Percentiles rank a stretch among this genome's conserved stretches.
phyloP scores from a whole-genome alignment of 1,140 invertebrate genomes.

The Pseudomyrmex pallidus region DNA sequence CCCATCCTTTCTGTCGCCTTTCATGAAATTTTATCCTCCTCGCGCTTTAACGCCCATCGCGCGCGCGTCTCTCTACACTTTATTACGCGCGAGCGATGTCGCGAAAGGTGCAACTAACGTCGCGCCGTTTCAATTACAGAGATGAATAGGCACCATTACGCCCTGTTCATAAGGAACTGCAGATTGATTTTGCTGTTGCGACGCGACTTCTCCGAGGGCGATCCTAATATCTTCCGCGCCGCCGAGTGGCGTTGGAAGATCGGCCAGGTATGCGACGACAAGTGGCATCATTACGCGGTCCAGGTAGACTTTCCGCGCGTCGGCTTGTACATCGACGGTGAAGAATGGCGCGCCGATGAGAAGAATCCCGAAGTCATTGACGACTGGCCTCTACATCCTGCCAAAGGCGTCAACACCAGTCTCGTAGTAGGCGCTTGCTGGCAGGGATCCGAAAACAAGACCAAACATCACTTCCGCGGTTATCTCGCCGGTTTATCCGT shows the following conservation, averaged over 20 bases:
- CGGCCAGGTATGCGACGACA: conserved; percentile 96
- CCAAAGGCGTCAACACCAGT: conserved; percentile 96
- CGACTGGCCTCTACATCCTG: conserved; percentile 99
- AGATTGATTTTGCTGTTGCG: conserved; percentile 96
- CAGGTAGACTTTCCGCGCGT: conserved; percentile 96
- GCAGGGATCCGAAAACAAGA: conserved; percentile 96
- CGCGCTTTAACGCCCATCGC: conserved; percentile 24
- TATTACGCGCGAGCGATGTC: conserved; percentile 25
- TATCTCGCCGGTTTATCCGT: conserved; percentile 95
- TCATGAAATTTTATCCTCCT: background rate
- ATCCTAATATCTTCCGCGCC: conserved; percentile 97
- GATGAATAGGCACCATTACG: conserved; percentile 99
- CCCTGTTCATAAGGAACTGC: conserved; percentile 98
- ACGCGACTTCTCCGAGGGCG: conserved; percentile 96
- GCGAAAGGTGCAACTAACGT: conserved; percentile 39
- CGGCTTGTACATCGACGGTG: conserved; percentile 95
- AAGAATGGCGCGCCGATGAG: conserved; percentile 90
- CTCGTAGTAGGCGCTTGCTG: conserved; percentile 98
- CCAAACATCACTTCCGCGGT: conserved; percentile 95
- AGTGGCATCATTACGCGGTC: conserved; percentile 99
- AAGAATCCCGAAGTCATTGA: conserved; percentile 98
- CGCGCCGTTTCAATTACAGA: conserved; percentile 86
- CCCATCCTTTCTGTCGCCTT: background rate
- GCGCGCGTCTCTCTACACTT: conserved; percentile 26
- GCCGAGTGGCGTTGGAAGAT: conserved; percentile 99